Evolutionary conservation across 1,140 invertebrate species (phyloP).

Genomic region (Harpegnathos saltator): DNA sequence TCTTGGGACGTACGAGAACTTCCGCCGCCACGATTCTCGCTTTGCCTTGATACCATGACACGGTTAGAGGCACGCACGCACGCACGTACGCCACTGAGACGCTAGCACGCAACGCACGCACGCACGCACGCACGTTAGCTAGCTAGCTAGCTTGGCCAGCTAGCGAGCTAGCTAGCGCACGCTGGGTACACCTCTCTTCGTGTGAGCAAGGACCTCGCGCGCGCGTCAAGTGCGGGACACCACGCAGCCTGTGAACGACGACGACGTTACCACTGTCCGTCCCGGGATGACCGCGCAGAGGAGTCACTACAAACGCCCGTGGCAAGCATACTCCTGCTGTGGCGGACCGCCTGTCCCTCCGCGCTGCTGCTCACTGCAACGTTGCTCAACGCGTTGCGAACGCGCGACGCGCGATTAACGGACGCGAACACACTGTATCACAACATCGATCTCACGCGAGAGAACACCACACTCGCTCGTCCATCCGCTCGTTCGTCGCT

Average conservation of each 20-base stretch:
- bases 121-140: background rate
- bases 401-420: conserved; percentile 36
- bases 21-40: conserved; percentile 39
- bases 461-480: conserved; percentile 54
- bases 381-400: conserved; percentile 57
- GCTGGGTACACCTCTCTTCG: background rate
- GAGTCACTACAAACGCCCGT: background rate
- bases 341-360: conserved; percentile 18
- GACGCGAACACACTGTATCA: conserved; percentile 43
- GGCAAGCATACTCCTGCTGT: conserved; percentile 41
- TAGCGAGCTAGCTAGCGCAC: too few species aligned
- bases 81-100: conserved; percentile 26
- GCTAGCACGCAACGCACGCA: background rate
- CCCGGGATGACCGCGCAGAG: conserved; percentile 10
- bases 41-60: conserved; percentile 66
- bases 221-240: conserved; percentile 50
- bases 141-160: too few species aligned
- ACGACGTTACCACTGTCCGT: conserved; percentile 45
- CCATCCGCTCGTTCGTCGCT: too few species aligned
- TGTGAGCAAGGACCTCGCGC: conserved; percentile 58
- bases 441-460: conserved; percentile 42
- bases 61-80: conserved; percentile 54
- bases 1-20: conserved; percentile 58
- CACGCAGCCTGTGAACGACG: background rate
- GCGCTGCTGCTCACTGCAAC: background rate